Evolutionary conservation across 37 sponge, comb jelly and placozoan genomes (phyloP).

Genomic region (Ephydatia muelleri): DNA sequence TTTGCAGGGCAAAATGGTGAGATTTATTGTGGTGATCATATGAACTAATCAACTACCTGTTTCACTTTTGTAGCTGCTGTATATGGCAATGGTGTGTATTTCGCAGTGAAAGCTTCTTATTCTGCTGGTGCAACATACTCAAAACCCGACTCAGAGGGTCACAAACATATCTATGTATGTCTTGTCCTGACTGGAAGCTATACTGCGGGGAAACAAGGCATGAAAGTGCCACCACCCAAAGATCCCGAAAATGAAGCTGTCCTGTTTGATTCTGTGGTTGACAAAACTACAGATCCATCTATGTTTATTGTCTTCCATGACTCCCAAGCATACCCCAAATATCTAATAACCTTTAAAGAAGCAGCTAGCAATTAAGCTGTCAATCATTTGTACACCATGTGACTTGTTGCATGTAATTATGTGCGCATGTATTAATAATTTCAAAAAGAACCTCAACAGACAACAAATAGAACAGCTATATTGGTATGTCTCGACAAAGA

Average conservation of each 20-base stretch:
- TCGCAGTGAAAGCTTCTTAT: conserved; percentile 60
- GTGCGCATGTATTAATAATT: too few relatives aligned
- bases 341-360: conserved; percentile 48
- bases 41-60: neutral
- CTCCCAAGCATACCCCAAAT: conserved; percentile 71
- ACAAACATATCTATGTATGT: conserved; percentile 50
- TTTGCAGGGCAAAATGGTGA: too few relatives aligned
- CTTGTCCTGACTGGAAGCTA: conserved; percentile 56
- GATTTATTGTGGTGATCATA: too few relatives aligned
- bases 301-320: conserved; percentile 72
- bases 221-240: conserved; percentile 56
- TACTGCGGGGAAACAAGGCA: conserved; percentile 16
- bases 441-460: too few relatives aligned
- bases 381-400: too few relatives aligned
- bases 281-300: conserved; percentile 42
- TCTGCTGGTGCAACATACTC: conserved; percentile 45
- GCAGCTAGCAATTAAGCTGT: too few relatives aligned
- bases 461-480: too few relatives aligned
- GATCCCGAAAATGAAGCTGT: conserved; percentile 1
- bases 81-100: conserved; percentile 53
- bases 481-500: too few relatives aligned
- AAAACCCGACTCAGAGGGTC: conserved; percentile 40
- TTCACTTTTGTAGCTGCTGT: conserved; percentile 15
- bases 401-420: too few relatives aligned
- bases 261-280: conserved; percentile 50